Conservation (phyloP, 2,888 invertebrate species). For the Drosophila suboccidentalis region DNA sequence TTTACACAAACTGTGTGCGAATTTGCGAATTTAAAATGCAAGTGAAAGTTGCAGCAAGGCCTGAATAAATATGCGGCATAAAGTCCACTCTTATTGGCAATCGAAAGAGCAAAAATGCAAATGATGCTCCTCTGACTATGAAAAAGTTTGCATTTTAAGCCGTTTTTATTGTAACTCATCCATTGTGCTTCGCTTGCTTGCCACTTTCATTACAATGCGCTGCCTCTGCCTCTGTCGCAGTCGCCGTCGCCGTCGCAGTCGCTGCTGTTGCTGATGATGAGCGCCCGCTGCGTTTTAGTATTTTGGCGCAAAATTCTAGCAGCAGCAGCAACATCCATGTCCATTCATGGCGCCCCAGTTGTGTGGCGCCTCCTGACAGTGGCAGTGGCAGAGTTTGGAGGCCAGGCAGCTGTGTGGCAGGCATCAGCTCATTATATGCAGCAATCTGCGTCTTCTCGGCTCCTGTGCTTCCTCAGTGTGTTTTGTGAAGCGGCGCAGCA, state of each 20-base stretch:
- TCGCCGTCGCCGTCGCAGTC: conserved; percentile 6
- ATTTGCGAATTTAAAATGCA: conserved; percentile 15
- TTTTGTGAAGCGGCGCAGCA: conserved; percentile 74
- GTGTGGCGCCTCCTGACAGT: conserved; percentile 48
- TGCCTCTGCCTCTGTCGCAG: conserved; percentile 6
- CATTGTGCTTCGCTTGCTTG: conserved; percentile 62
- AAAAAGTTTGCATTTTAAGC: conserved; percentile 65
- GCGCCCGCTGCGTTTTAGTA: conserved; percentile 74
- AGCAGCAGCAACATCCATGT: conserved; percentile 61
- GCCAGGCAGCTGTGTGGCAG: conserved; percentile 39
- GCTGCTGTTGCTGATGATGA: conserved; percentile 48
- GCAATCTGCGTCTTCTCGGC: conserved; percentile 36
- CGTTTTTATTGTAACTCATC: conserved; percentile 57
- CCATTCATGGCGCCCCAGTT: conserved; percentile 60
- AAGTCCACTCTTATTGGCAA: conserved; percentile 38
- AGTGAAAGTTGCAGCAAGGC: conserved; percentile 19
- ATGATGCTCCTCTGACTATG: conserved; percentile 30
- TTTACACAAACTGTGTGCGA: not conserved
- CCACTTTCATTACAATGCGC: conserved; percentile 51
- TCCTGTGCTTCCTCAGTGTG: conserved; percentile 59
- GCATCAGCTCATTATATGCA: conserved; percentile 72
- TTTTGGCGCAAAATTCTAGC: conserved; percentile 67
- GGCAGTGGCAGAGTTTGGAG: conserved; percentile 1
- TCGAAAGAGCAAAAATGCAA: conserved; percentile 55
- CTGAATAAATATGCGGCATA: conserved; percentile 39